Base-by-base conservation (phyloP, 2,113 vertebrate genomes). In the Mus spicilegus region DNA sequence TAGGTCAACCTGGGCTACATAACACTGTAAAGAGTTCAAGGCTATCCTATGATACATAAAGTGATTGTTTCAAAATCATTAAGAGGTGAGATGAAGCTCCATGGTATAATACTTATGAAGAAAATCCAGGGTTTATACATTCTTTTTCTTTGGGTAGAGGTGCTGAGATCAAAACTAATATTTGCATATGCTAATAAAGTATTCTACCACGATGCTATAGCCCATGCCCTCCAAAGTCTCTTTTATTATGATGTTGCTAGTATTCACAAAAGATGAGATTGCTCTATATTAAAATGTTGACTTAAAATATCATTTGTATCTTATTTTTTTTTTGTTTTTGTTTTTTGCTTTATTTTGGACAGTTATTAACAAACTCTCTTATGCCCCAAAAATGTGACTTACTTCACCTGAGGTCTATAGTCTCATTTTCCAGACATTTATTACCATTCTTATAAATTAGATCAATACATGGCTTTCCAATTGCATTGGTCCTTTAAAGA, bases 271-370 rank as follows among this genome's bases (percentile, higher is more conserved):
- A 51, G 19, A 80, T 49, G 12, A 28, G 30, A 0, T 51, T 69
- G n/a, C 51, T 96, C 82, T 22, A 36, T 65, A 72, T 95, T 70
- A 46, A 93, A 81, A 84, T 42, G 17, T 24, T 91, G 9, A 24
- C 24, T 77, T 26, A 24, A 11, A 82, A 56, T 26, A 14, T 28
- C 5, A 7, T 58, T 36, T 80, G 7, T 6, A 3, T 61, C 14
- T 93, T 89, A 26, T 11, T 3, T 3, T 69, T 3, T 69, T 58
- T 58, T 58, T 58, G 58, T 69, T 72, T 70, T 58, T 76, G 77
- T 51, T 58, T 76, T 63, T 26, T 26, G 8, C 3, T 63, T 63
- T 63, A 10, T 26, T 65, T 65, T 39, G 87, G 28, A 61, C 0
- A 61, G 20, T 65, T 12, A 17, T 73, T 77, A 54, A 26, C 16